phyloP scores from a whole-genome alignment of 2,113 vertebrate species.

The Cephalopterus ornatus region DNA sequence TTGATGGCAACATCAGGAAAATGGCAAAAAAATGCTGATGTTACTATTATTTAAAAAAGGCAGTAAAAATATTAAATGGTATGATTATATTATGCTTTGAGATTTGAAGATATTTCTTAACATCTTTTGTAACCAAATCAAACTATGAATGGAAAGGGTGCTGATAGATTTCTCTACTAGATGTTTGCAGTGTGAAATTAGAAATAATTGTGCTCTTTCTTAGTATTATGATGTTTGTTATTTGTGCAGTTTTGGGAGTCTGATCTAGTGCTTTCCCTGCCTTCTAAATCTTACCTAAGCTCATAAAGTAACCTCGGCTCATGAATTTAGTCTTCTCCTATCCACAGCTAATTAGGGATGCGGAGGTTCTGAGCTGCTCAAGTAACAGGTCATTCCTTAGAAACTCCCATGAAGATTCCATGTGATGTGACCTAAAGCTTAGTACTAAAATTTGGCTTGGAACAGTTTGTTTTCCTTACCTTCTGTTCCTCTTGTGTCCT shows the following conservation, averaged over 20 bases:
- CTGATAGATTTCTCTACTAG: not conserved
- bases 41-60: conserved; percentile 36
- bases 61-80: conserved; percentile 44
- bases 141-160: not conserved
- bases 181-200: not conserved
- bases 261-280: not conserved
- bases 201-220: not conserved
- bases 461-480: not conserved
- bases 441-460: not conserved
- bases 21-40: conserved; percentile 50
- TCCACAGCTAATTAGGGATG: not conserved
- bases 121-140: not conserved
- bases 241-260: not conserved
- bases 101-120: not conserved
- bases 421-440: not conserved
- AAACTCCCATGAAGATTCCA: not conserved
- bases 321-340: not conserved
- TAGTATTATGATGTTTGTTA: not conserved
- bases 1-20: conserved; percentile 67
- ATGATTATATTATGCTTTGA: not conserved
- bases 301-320: not conserved
- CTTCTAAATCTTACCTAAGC: not conserved
- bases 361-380: not conserved
- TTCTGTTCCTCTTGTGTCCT: not conserved
- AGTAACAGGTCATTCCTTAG: not conserved